A percentile compares a stretch with the other conserved stretches of the same genome.
Evolutionary conservation across 2,888 invertebrate species (phyloP).

Genomic region (Stenodema calcarata): DNA sequence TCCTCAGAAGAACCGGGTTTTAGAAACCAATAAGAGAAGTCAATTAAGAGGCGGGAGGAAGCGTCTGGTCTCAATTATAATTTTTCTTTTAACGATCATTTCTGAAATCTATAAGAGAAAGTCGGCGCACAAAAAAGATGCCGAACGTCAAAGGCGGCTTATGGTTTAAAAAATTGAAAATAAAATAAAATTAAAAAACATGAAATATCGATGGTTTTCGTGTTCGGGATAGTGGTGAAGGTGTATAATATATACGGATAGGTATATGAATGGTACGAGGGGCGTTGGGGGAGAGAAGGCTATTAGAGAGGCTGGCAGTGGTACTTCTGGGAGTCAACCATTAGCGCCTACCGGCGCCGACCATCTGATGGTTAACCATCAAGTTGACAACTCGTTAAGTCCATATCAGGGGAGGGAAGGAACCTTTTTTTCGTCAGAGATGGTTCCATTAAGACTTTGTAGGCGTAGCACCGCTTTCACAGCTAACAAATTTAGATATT

Average conservation of each 20-base stretch:
- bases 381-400: constrained; percentile 16
- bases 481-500: constrained; percentile 20
- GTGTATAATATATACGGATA: not conserved
- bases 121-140: not conserved
- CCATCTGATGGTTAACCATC: constrained; percentile 13
- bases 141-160: not conserved
- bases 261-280: too few species aligned
- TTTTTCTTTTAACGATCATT: constrained; percentile 4
- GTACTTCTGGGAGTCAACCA: not conserved
- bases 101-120: not conserved
- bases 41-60: not conserved
- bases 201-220: not conserved
- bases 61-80: not conserved
- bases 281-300: not conserved
- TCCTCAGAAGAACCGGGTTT: not conserved
- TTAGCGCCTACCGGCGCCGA: constrained; percentile 6
- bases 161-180: not conserved
- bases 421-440: not conserved
- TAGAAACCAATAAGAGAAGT: not conserved
- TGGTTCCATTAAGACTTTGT: constrained; percentile 1
- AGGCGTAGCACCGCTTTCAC: not conserved
- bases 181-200: not conserved
- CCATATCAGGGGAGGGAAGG: not conserved
- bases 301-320: not conserved
- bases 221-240: not conserved